Evolutionary conservation across 2,888 invertebrate genomes (phyloP).

Genomic region (Hesperia comma): DNA sequence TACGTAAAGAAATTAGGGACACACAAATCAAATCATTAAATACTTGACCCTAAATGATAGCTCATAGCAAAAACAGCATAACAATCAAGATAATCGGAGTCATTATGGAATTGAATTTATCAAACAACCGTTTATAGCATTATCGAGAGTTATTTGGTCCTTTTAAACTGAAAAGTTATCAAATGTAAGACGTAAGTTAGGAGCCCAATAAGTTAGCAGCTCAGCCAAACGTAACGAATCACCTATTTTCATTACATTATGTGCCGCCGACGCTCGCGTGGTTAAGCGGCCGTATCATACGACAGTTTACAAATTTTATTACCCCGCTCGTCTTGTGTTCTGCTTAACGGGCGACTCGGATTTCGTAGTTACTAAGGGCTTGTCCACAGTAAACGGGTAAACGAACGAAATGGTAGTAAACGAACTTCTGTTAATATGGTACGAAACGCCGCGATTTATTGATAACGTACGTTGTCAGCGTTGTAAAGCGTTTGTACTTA

Average conservation of each 20-base stretch:
- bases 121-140: too few species aligned
- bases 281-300: slow-evolving; percentile 80
- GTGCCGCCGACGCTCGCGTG: slow-evolving; percentile 60
- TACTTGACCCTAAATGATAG: too few species aligned
- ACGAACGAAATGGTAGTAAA: too few species aligned
- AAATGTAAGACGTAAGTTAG: background rate
- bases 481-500: too few species aligned
- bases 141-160: too few species aligned
- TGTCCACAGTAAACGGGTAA: background rate
- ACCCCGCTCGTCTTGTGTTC: slow-evolving; percentile 71
- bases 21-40: too few species aligned
- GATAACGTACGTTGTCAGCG: too few species aligned
- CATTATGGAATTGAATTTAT: too few species aligned
- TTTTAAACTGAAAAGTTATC: background rate
- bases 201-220: slow-evolving; percentile 23
- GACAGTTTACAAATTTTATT: slow-evolving; percentile 81
- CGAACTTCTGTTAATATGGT: background rate
- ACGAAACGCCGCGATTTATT: too few species aligned
- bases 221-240: slow-evolving; percentile 37
- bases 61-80: too few species aligned
- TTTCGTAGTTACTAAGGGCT: slow-evolving; percentile 15
- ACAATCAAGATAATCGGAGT: too few species aligned
- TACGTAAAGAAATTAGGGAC: too few species aligned
- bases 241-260: slow-evolving; percentile 64
- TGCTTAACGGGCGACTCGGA: slow-evolving; percentile 51